These are phyloP conservation scores for Dascyllus trimaculatus DNA, from an alignment of 2,113 vertebrate species.

Conservation along the genomic window DNA sequence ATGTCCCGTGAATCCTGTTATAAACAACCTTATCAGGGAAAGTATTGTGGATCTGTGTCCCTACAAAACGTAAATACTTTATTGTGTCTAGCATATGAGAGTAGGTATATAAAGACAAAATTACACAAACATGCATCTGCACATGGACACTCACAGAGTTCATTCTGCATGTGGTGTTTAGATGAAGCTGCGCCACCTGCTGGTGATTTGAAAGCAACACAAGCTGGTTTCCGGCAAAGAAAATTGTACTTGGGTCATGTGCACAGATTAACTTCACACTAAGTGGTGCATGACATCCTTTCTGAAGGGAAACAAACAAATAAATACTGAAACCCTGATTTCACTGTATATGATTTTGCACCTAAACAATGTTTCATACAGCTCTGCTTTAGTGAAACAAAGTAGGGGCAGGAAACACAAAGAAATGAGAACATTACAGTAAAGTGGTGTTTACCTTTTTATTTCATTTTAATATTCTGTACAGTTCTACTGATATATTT, in stretches of 20 bases:
- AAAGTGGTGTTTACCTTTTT: slow-evolving; percentile 76
- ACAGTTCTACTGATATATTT: slow-evolving; percentile 81
- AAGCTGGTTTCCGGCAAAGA: not conserved
- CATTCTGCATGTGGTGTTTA: not conserved
- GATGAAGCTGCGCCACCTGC: slow-evolving; percentile 55
- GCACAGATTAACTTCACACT: not conserved
- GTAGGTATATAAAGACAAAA: slow-evolving; percentile 10
- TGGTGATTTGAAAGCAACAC: slow-evolving; percentile 46
- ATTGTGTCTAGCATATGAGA: not conserved
- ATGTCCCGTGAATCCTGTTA: slow-evolving; percentile 34
- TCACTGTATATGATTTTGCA: not conserved
- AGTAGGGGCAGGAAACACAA: not conserved
- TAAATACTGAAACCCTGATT: not conserved
- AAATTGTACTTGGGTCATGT: not conserved
- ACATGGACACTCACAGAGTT: not conserved
- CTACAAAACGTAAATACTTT: not conserved
- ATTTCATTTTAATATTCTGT: slow-evolving; percentile 80
- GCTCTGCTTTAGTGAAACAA: slow-evolving; percentile 1
- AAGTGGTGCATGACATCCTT: not conserved
- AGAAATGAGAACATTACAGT: slow-evolving; percentile 36
- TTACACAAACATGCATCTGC: not conserved
- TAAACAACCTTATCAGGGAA: not conserved
- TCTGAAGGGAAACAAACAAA: not conserved
- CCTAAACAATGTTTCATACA: not conserved
- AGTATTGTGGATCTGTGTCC: not conserved